These are phyloP conservation scores for Podarcis raffonei DNA, from an alignment of 2,113 vertebrate species.

Conservation along the genomic window DNA sequence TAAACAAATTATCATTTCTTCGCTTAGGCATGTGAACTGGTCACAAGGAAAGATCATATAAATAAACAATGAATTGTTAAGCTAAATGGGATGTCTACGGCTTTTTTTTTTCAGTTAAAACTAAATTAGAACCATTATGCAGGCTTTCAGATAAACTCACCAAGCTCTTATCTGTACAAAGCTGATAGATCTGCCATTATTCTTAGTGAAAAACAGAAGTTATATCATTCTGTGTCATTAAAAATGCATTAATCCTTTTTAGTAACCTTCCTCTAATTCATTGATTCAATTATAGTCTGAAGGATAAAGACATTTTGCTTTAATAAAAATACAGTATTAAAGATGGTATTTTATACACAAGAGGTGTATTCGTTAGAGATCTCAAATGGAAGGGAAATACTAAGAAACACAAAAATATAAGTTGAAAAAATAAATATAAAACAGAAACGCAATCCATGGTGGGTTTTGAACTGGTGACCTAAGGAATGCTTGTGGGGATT, in stretches of 20 bases:
- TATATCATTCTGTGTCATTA: constrained; percentile 67
- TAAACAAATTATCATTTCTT: constrained; percentile 55
- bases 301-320: constrained; percentile 60
- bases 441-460: neutral
- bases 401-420: neutral
- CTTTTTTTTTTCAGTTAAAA: constrained; percentile 41
- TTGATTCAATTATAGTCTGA: constrained; percentile 64
- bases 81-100: constrained; percentile 32
- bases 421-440: constrained; percentile 43
- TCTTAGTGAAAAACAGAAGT: constrained; percentile 66
- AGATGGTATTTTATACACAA: constrained; percentile 54
- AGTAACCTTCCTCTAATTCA: constrained; percentile 68
- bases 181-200: constrained; percentile 66
- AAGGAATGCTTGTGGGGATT: neutral
- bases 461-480: neutral
- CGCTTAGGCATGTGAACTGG: constrained; percentile 46
- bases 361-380: constrained; percentile 53
- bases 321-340: constrained; percentile 60
- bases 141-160: constrained; percentile 66
- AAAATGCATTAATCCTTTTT: constrained; percentile 70
- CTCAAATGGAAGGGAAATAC: constrained; percentile 5
- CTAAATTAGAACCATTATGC: constrained; percentile 60
- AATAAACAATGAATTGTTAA: constrained; percentile 54
- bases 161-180: constrained; percentile 61
- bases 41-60: constrained; percentile 43